Percentiles rank a stretch among this genome's conserved stretches.
Evolutionary conservation across 2,888 invertebrate genomes (phyloP).

Genomic region (Acleris emargana): DNA sequence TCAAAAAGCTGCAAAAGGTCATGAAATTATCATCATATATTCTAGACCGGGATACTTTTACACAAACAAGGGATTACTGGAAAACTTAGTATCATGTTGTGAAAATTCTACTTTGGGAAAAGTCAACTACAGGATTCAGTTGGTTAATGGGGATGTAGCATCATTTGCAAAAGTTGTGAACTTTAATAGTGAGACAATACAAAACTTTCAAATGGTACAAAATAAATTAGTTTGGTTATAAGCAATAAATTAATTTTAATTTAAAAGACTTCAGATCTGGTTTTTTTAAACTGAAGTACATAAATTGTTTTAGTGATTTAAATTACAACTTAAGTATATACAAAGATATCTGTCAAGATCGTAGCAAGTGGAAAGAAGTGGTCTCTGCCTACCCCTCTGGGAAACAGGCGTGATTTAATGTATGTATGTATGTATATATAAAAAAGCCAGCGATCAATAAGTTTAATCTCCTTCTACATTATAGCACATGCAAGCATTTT

Average conservation of each 20-base stretch:
- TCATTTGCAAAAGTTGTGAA: constrained; percentile 49
- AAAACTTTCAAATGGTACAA: constrained; percentile 46
- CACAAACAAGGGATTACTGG: constrained; percentile 62
- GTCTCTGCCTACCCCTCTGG: too few species aligned
- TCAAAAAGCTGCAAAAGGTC: constrained; percentile 73
- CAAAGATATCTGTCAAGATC: too few species aligned
- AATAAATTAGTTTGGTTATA: constrained; percentile 35
- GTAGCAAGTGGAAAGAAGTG: too few species aligned
- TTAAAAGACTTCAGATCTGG: neutral
- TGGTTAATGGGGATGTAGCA: constrained; percentile 39
- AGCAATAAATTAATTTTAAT: neutral
- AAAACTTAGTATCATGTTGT: constrained; percentile 52
- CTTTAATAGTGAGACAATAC: constrained; percentile 43
- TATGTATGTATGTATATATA: too few species aligned
- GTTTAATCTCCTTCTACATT: too few species aligned
- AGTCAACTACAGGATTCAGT: constrained; percentile 68
- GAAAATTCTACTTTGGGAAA: constrained; percentile 51
- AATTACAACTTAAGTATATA: too few species aligned
- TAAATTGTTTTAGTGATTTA: neutral
- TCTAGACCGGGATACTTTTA: constrained; percentile 80
- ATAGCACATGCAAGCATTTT: too few species aligned
- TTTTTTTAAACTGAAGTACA: constrained; percentile 7
- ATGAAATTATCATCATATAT: constrained; percentile 78
- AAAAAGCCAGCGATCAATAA: too few species aligned
- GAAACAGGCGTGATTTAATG: too few species aligned